Percentiles rank a stretch among this genome's conserved stretches.
Conservation (phyloP, 2,888 invertebrate genomes). For the Epirrita christyi region DNA sequence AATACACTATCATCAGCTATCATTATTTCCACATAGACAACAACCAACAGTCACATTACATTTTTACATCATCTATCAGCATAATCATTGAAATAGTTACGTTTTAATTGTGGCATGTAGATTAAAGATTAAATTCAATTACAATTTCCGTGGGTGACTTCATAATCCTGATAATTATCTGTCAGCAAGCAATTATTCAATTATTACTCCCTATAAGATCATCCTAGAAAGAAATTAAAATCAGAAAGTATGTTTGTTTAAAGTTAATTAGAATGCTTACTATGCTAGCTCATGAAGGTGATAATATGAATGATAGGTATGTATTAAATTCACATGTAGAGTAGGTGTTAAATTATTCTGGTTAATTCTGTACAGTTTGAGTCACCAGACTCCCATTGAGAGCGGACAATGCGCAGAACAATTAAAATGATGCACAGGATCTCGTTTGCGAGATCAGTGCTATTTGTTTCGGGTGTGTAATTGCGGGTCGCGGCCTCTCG, state of each 20-base stretch:
- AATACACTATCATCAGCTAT: neutral
- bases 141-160: constrained; percentile 54
- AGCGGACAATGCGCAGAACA: constrained; percentile 63
- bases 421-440: constrained; percentile 61
- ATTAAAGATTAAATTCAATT: constrained; percentile 58
- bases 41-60: constrained; percentile 8
- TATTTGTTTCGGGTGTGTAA: constrained; percentile 76
- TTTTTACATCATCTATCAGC: constrained; percentile 25
- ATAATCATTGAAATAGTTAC: constrained; percentile 27
- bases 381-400: constrained; percentile 47
- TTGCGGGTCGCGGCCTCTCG: constrained; percentile 72
- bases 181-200: constrained; percentile 29
- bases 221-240: constrained; percentile 22
- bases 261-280: no score
- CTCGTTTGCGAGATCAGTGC: constrained; percentile 64
- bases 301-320: no score
- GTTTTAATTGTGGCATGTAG: constrained; percentile 37
- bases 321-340: neutral
- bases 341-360: neutral
- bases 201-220: constrained; percentile 8
- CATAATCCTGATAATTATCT: constrained; percentile 40
- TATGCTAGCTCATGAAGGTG: no score
- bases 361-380: constrained; percentile 33
- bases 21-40: neutral
- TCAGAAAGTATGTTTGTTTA: constrained; percentile 11